A percentile compares a stretch with the other conserved stretches of the same genome.
phyloP scores from a whole-genome alignment of 2,888 invertebrate genomes.

The Temnothorax ravouxi region DNA sequence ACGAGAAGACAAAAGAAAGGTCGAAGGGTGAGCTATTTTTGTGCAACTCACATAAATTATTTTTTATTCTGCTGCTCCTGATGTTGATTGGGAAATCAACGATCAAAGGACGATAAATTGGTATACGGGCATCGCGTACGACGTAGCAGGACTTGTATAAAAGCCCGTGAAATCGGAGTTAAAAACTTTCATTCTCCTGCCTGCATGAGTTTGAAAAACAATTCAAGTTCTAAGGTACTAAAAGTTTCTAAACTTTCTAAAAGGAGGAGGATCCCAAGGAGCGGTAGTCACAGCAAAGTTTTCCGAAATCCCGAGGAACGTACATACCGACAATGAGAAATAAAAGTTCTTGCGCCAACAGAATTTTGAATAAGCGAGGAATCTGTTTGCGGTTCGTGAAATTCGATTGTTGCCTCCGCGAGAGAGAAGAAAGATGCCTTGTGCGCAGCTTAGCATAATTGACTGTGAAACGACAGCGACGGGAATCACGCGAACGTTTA shows the following conservation, averaged over 20 bases:
- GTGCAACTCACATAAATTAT: neutral
- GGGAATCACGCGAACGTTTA: conserved; percentile 5
- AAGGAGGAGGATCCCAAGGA: neutral
- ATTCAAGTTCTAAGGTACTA: conserved; percentile 15
- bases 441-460: conserved; percentile 15
- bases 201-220: conserved; percentile 29
- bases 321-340: neutral
- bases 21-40: conserved; percentile 45
- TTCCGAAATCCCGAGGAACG: conserved; percentile 1
- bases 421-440: neutral
- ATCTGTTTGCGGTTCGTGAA: neutral
- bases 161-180: conserved; percentile 16
- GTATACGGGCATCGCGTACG: neutral
- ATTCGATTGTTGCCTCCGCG: neutral
- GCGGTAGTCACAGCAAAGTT: conserved; percentile 1
- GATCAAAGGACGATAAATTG: conserved; percentile 10
- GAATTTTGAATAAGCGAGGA: neutral
- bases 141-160: neutral
- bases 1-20: neutral
- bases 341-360: conserved; percentile 1
- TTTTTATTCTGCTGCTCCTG: conserved; percentile 1
- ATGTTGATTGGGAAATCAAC: conserved; percentile 10
- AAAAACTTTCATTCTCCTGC: neutral
- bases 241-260: conserved; percentile 4
- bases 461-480: conserved; percentile 6